These are phyloP conservation scores for Congeria kusceri DNA, from an alignment of 2,888 invertebrate genomes.

Conservation along the genomic window DNA sequence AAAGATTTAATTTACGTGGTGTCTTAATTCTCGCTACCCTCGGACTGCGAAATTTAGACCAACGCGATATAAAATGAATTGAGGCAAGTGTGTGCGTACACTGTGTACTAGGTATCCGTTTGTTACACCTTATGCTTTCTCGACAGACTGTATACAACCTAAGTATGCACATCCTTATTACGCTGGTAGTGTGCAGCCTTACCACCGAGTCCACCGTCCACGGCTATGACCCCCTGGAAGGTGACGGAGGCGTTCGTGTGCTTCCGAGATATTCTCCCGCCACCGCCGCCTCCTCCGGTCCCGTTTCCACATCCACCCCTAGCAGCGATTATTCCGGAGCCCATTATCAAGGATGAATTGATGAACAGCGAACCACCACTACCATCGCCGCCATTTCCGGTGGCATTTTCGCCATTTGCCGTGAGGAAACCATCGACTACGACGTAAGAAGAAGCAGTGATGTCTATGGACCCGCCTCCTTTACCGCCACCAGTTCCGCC, in stretches of 20 bases:
- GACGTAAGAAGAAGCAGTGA: slow-evolving; percentile 45
- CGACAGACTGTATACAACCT: too few relatives aligned
- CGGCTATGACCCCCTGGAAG: slow-evolving; percentile 62
- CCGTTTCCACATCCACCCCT: slow-evolving; percentile 67
- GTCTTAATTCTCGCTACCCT: too few relatives aligned
- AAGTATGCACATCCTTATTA: too few relatives aligned
- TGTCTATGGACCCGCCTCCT: too few relatives aligned
- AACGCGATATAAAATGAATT: too few relatives aligned
- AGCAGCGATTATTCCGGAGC: slow-evolving; percentile 62
- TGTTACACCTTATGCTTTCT: too few relatives aligned
- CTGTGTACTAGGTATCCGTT: too few relatives aligned
- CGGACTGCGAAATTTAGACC: too few relatives aligned
- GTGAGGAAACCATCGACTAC: slow-evolving; percentile 71
- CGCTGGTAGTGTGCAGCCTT: slow-evolving; percentile 6
- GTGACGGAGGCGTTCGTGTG: slow-evolving; percentile 24
- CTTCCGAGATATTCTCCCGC: slow-evolving; percentile 63
- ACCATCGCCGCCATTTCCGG: too few relatives aligned
- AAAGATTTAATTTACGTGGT: too few relatives aligned
- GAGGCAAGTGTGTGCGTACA: too few relatives aligned
- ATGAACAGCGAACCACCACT: slow-evolving; percentile 70
- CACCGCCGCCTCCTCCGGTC: slow-evolving; percentile 69
- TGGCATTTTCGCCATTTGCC: slow-evolving; percentile 65
- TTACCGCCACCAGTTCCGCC: slow-evolving; percentile 63
- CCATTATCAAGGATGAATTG: slow-evolving; percentile 44
- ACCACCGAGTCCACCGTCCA: slow-evolving; percentile 71